Conservation (phyloP, 2,113 vertebrate species). For the Montifringilla adamsi region DNA sequence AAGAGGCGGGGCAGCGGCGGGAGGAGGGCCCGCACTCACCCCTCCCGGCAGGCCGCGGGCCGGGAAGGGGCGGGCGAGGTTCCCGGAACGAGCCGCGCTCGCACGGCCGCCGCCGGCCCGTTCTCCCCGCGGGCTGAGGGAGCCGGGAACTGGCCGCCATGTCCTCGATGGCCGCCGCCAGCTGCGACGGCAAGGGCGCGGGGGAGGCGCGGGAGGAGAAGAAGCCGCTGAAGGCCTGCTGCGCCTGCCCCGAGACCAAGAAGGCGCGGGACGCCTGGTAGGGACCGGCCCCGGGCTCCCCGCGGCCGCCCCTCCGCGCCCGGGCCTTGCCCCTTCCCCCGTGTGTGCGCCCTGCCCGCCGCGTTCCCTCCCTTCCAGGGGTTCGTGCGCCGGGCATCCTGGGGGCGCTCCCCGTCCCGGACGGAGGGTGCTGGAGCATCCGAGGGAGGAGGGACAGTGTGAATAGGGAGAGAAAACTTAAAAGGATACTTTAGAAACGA, state of each 20-base stretch:
- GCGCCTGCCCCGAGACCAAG: constrained; percentile 96
- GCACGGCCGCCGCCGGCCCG: accelerated
- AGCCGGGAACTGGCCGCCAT: constrained; percentile 41
- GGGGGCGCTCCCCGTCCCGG: accelerated
- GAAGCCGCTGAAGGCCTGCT: constrained; percentile 91
- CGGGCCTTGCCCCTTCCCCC: neutral
- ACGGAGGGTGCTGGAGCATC: neutral
- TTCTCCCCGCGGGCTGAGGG: neutral
- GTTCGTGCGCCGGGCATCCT: accelerated
- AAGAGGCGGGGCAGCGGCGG: neutral
- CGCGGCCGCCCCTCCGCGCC: neutral
- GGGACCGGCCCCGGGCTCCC: neutral
- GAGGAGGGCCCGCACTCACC: accelerated
- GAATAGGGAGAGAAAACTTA: neutral
- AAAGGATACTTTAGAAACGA: neutral
- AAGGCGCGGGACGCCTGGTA: constrained; percentile 91
- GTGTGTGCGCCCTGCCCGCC: neutral
- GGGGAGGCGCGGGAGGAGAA: constrained; percentile 72
- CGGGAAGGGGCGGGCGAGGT: neutral
- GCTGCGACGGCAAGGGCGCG: constrained; percentile 58
- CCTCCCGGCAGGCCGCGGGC: neutral
- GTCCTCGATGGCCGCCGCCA: constrained; percentile 76
- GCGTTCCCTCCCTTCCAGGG: accelerated
- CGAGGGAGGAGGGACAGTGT: neutral
- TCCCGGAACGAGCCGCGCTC: neutral